Conservation (phyloP, 2,797 vertebrate species). For the Trichosurus vulpecula region DNA sequence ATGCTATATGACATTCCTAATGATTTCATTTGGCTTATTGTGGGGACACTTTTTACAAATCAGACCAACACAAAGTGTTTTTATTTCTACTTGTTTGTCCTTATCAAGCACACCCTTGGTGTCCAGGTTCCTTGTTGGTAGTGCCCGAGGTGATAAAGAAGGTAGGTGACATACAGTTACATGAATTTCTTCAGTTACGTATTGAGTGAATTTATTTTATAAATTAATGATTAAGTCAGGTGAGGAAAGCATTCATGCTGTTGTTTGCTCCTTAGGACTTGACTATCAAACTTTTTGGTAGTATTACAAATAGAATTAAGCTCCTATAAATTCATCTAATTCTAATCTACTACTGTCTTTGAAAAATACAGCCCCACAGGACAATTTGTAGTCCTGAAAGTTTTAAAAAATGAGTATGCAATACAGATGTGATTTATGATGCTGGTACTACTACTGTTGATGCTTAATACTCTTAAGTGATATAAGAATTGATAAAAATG, state of each 20-base stretch:
- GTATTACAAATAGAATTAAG: accelerated
- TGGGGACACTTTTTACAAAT: constrained; percentile 95
- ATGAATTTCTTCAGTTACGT: not conserved
- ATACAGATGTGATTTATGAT: no score
- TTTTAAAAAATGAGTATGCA: not conserved
- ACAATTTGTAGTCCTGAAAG: not conserved
- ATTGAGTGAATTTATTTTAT: not conserved
- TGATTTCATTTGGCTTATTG: constrained; percentile 93
- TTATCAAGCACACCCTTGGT: constrained; percentile 97
- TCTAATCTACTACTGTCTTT: not conserved
- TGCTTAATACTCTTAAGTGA: not conserved
- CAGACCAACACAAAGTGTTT: constrained; percentile 93
- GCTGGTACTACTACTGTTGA: not conserved
- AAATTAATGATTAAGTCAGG: not conserved
- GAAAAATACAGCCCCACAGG: not conserved
- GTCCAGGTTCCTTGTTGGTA: constrained; percentile 95
- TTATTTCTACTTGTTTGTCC: constrained; percentile 97
- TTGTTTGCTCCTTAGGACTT: accelerated
- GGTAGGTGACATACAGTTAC: constrained; percentile 83
- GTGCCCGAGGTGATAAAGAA: constrained; percentile 92
- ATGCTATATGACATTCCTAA: constrained; percentile 92
- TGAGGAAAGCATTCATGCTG: not conserved
- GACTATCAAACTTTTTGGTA: not conserved
- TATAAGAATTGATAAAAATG: not conserved
- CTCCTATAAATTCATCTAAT: no score